Conservation (phyloP, 2,797 vertebrate genomes). For the Ataeniobius toweri region DNA sequence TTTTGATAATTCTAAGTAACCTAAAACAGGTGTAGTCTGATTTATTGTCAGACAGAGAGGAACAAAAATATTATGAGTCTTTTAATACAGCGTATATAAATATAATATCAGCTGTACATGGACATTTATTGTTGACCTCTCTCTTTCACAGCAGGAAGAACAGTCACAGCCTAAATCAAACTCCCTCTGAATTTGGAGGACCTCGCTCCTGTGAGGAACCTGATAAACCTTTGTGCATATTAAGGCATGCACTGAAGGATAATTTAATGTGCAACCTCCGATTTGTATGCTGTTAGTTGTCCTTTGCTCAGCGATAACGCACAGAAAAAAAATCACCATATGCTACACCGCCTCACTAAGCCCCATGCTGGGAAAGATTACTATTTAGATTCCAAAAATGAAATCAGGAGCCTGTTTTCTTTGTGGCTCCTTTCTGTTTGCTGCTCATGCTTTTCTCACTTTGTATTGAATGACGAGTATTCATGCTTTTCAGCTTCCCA, state of each 20-base stretch:
- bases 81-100: neutral
- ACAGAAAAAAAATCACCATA: slow-evolving; percentile 4
- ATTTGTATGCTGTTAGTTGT: neutral
- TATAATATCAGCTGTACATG: neutral
- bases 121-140: neutral
- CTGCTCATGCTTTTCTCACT: neutral
- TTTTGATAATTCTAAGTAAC: neutral
- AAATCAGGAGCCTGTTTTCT: slow-evolving; percentile 16
- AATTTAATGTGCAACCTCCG: neutral
- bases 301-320: neutral
- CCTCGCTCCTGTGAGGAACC: neutral
- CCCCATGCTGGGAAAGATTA: slow-evolving; percentile 6
- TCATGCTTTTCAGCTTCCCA: slow-evolving; percentile 40
- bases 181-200: neutral
- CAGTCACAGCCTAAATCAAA: neutral
- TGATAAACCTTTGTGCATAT: neutral
- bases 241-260: neutral
- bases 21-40: neutral
- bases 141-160: neutral
- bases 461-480: neutral
- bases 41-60: neutral
- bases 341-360: neutral
- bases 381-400: slow-evolving; percentile 2
- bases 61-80: neutral
- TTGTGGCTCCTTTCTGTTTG: neutral